Evolutionary conservation across 2,888 invertebrate species (phyloP).

Genomic region (Leptura quadrifasciata): DNA sequence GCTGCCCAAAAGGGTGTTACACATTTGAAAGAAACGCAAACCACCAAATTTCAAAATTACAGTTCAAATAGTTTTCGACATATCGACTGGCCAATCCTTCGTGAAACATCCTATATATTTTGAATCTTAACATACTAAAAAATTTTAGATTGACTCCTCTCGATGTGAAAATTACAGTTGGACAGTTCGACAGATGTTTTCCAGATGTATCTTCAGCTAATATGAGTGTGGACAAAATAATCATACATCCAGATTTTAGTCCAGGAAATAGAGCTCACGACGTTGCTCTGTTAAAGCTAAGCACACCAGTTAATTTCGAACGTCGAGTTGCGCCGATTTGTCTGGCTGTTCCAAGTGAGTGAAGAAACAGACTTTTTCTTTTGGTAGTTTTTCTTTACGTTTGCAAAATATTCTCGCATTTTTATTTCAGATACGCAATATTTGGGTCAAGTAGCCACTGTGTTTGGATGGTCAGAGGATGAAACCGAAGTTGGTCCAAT

Average conservation of each 20-base stretch:
- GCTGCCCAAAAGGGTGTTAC: no score
- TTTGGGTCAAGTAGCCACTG: slow-evolving; percentile 75
- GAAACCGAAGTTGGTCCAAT: slow-evolving; percentile 54
- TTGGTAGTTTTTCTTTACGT: neutral
- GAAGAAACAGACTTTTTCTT: neutral
- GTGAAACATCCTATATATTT: no score
- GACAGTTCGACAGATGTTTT: slow-evolving; percentile 76
- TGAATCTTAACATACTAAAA: neutral
- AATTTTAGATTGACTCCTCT: slow-evolving; percentile 70
- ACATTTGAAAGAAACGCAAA: no score
- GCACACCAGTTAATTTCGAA: slow-evolving; percentile 75
- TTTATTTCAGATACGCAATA: slow-evolving; percentile 71
- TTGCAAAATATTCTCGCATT: neutral
- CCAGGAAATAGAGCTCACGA: slow-evolving; percentile 76
- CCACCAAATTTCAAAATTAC: no score
- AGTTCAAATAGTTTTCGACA: no score
- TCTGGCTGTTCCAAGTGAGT: slow-evolving; percentile 75
- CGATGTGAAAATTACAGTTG: slow-evolving; percentile 76
- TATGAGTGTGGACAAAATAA: slow-evolving; percentile 75
- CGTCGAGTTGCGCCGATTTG: slow-evolving; percentile 77
- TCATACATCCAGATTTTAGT: slow-evolving; percentile 77
- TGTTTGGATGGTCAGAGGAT: slow-evolving; percentile 73
- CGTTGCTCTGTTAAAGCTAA: slow-evolving; percentile 77
- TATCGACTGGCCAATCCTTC: no score
- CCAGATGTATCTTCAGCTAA: slow-evolving; percentile 74